Conservation (phyloP, 1,140 invertebrate species). For the Ips nitidus region DNA sequence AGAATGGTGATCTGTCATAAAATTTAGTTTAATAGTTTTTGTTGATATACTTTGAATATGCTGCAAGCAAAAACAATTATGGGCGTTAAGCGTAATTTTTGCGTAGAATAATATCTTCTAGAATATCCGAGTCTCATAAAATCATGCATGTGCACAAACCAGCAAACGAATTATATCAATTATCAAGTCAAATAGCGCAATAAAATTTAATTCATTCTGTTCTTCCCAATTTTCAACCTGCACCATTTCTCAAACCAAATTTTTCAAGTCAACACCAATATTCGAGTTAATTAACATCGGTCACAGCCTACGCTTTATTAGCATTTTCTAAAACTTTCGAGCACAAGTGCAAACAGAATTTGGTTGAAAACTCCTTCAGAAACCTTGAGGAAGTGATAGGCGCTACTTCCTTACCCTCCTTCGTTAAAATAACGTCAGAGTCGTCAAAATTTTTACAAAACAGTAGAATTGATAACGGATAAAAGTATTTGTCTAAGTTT, state of each 20-base stretch:
- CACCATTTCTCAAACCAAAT: background rate
- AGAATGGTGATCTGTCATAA: too few relatives aligned
- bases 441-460: conserved; percentile 54
- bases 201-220: background rate
- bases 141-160: background rate
- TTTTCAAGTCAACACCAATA: background rate
- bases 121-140: too few relatives aligned
- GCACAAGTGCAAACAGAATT: conserved; percentile 52
- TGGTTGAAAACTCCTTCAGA: conserved; percentile 51
- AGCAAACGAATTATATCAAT: background rate
- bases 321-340: conserved; percentile 53
- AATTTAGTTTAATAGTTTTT: too few relatives aligned
- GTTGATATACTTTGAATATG: too few relatives aligned
- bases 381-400: conserved; percentile 47
- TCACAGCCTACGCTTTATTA: conserved; percentile 45
- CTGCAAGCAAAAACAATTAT: too few relatives aligned
- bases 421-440: conserved; percentile 43
- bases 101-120: too few relatives aligned
- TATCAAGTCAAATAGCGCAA: background rate
- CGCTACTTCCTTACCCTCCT: conserved; percentile 34
- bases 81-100: too few relatives aligned
- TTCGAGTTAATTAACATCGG: background rate
- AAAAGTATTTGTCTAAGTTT: conserved; percentile 55
- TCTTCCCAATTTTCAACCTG: background rate
- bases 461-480: conserved; percentile 53